A percentile compares a stretch with the other conserved stretches of the same genome.
Conservation (phyloP, 2,113 vertebrate species). For the Tachycineta bicolor region DNA sequence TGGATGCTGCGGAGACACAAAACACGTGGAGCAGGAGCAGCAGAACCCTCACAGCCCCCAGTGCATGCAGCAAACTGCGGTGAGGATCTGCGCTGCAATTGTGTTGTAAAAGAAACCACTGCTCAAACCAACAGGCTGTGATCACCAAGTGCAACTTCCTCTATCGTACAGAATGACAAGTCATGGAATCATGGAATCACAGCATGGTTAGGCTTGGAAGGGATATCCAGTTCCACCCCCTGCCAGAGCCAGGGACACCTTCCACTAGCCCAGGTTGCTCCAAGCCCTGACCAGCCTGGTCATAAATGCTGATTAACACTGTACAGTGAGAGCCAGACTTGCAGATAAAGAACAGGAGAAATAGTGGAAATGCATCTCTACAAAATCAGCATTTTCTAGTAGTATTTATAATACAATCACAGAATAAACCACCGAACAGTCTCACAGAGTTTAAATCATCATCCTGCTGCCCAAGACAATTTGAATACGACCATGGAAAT, state of each 20-base stretch:
- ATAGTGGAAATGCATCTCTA: background rate
- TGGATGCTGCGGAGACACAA: constrained; percentile 81
- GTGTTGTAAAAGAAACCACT: background rate
- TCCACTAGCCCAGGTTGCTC: background rate
- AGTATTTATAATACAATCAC: background rate
- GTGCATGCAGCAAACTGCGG: background rate
- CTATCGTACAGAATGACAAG: too few relatives aligned
- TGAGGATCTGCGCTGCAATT: background rate
- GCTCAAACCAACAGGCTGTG: fast-evolving
- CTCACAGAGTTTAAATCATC: background rate
- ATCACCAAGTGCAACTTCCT: too few relatives aligned
- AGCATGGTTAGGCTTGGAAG: background rate
- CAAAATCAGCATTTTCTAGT: background rate
- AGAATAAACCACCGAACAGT: background rate
- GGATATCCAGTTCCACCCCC: background rate
- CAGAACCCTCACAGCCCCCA: background rate
- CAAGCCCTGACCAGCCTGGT: background rate
- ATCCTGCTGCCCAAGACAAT: background rate
- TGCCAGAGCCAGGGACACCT: background rate
- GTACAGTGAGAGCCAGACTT: background rate
- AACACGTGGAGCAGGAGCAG: background rate
- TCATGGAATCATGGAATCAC: background rate
- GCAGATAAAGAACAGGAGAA: background rate
- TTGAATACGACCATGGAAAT: too few relatives aligned
- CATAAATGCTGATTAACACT: background rate